Base-by-base conservation (phyloP, 2,888 invertebrate species). In the Litoditis marina region DNA sequence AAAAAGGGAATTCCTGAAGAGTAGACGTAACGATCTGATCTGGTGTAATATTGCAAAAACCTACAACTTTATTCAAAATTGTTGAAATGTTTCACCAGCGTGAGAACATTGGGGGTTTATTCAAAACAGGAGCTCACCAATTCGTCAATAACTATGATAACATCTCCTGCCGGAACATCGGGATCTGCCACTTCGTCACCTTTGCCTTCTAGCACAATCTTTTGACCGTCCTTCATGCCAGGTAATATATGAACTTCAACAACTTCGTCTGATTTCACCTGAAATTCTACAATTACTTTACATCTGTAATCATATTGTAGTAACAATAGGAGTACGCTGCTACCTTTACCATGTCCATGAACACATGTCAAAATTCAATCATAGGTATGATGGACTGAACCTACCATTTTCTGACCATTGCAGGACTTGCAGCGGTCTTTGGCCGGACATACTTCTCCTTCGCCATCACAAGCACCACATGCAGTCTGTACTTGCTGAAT, bases 121-220 rank as follows among this genome's bases (percentile, higher is more conserved):
- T 22, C 34, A 34, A 52, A 8, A 6, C 36, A 28, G 30, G 11
- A 34, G 34, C 53, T 3, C n/a, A 65, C 67, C 19, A 46, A 91
- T 83, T 95, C 94, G 82, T 96, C 94, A 62, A 98, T 87, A 42
- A 95, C 89, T 81, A 98, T 92, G 71, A 95, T 89, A 68, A 98
- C 91, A 84, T 98, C 94, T 49, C 96, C 96, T 2, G 95, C 88
- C 82, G 92, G 92, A 56, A 92, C 85, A 28, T 92, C 93, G 0
- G 94, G 94, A 83, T 93, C 94, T 84, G 95, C 94, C 85, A 95
- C 94, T 50, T 95, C 96, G 85, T 98, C 94, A 0, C 94, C 94
- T 69, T 88, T 87, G 83, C 95, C 95, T 39, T 90, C 88, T 83
- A 95, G 95, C 30, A 90, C 87, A 69, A 98, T 92, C 86, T 92